Base-by-base conservation (phyloP, 2,888 invertebrate genomes). In the Phortica magna region DNA sequence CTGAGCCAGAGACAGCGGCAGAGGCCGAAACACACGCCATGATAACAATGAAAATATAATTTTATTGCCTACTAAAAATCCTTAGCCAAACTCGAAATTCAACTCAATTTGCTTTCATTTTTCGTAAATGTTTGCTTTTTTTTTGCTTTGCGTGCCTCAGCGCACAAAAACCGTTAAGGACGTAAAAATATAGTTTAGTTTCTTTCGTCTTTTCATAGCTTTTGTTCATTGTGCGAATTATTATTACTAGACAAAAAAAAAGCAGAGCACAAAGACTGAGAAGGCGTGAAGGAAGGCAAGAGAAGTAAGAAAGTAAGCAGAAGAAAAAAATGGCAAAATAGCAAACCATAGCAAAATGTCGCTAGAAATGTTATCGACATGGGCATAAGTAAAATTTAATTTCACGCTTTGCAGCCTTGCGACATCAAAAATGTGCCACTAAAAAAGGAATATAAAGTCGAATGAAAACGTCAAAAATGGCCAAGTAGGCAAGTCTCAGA, bases 61-160 rank as follows among this genome's bases (percentile, higher is more conserved):
- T 87, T 84, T 81, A 84, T 80, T 84, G 81, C 80, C 81, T 78
- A 82, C 80, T 86, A 84, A 84, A 85, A 86, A 84, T 87, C 87
- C 81, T 80, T 84, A 55, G 68, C n/a, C 64, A 31, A 48, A 68
- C 59, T 57, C n/a, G 39, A 31, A 48, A 68, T 43, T 57, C 42
- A 75, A 59, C 42, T 19, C 57, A 14, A 65, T 61, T 74, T 57
- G 31, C 39, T 39, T n/a, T n/a, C 42, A 17, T 43, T 14, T 48
- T 48, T 48, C 10, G 10, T 22, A 64, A 83, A 80, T 76, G 82
- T 83, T 81, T 78, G 77, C 80, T 78, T 80, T 82, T 81, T 55
- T 71, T 64, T 71, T 53, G 65, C 81, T 77, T 79, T 79, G 83
- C 83, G 80, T 80, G 83, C 81, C 79, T 76, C 70, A 71, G n/a